Base-by-base conservation (phyloP, 2,888 invertebrate species). In the Chouioia cunea region DNA sequence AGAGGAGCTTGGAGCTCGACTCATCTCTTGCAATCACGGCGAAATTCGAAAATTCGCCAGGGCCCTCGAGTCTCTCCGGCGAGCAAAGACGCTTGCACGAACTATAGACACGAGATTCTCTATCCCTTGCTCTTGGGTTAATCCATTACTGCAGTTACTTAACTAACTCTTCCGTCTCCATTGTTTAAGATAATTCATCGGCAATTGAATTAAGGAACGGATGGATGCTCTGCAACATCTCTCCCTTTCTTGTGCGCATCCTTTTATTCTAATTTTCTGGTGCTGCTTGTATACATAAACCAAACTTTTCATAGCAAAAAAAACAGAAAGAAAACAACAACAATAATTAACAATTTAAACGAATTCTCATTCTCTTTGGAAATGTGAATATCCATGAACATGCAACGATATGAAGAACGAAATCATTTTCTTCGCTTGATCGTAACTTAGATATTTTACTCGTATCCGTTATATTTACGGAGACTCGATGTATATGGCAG, bases 161-260 rank as follows among this genome's bases (percentile, higher is more conserved):
- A 68, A 71, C 69, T 63, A 67, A 72, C 65, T 69, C 71, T 73
- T 66, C 70, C 64, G 65, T 65, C 71, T 68, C 70, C 67, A 66
- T 75, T 73, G 74, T 73, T 74, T 71, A 71, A 72, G 74, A 73
- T 73, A 74, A 76, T 74, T 74, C 76, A 76, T 72, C 65, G 74
- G 22, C 70, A 59, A 73, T 73, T 71, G 74, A 66, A 74, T 74
- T 65, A 70, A 72, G 69, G 65, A 65, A 62, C 73, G 71, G 65
- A 57, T 62, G 65, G 67, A 65, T 71, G 68, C 70, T 62, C 27
- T 20, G 16, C 27, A 2, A 12, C 10, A 15, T 14, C 46, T n/a
- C 46, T 18, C 36, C 36, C 1, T 15, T 12, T 27, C 62, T 57
- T 4, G 20, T 23, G 18, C 59, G 14, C 52, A 22, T 44, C 46